A percentile compares a stretch with the other conserved stretches of the same genome.
Evolutionary conservation across 2,113 vertebrate genomes (phyloP).

Genomic region (Ctenomys sociabilis): DNA sequence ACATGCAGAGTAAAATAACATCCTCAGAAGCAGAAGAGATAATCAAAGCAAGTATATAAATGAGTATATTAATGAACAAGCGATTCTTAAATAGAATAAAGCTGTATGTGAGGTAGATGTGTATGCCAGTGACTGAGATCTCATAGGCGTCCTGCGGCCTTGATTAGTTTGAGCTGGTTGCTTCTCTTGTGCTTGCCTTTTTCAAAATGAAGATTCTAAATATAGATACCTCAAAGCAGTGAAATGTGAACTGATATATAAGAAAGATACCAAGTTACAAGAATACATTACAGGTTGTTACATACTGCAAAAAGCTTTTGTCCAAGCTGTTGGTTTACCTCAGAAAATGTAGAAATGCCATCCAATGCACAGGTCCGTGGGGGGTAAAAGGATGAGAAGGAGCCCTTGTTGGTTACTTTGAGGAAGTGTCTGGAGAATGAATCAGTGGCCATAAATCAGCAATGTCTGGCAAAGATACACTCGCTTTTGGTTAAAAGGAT

Average conservation of each 20-base stretch:
- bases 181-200: not conserved
- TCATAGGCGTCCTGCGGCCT: not conserved
- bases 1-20: not conserved
- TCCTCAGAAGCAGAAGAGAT: not conserved
- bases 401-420: not conserved
- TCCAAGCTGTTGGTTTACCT: not conserved
- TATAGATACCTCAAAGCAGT: not conserved
- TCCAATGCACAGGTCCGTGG: not conserved
- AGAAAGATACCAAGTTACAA: not conserved
- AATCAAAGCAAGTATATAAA: slow-evolving; percentile 7
- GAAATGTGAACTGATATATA: not conserved
- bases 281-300: not conserved
- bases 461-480: not conserved
- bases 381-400: not conserved
- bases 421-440: slow-evolving; percentile 15
- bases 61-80: not conserved
- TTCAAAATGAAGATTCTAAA: slow-evolving; percentile 36
- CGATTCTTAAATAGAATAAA: not conserved
- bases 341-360: not conserved
- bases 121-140: not conserved
- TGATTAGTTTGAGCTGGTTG: not conserved
- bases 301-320: not conserved
- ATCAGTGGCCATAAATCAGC: not conserved
- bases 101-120: not conserved
- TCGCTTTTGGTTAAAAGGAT: slow-evolving; percentile 22